Evolutionary conservation across 2,113 vertebrate genomes (phyloP).

Genomic region (Phalacrocorax pelagicus): DNA sequence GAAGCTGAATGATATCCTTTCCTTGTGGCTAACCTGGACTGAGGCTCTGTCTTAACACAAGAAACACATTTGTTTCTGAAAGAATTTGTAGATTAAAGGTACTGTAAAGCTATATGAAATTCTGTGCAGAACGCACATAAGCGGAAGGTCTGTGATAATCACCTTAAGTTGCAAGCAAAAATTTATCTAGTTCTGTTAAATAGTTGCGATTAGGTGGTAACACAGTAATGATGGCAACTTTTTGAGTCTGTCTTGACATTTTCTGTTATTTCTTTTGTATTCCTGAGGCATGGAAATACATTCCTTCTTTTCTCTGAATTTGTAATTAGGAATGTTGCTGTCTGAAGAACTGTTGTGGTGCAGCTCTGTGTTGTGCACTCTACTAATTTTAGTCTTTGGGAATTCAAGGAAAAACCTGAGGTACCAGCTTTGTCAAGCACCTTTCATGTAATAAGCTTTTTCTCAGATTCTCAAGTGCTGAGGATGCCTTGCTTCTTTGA

Average conservation of each 20-base stretch:
- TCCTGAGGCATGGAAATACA: background rate
- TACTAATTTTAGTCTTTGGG: background rate
- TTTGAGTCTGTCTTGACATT: background rate
- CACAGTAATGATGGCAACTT: background rate
- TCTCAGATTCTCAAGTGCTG: background rate
- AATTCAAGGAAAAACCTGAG: background rate
- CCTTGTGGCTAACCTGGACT: background rate
- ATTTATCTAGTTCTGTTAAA: background rate
- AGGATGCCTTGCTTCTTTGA: background rate
- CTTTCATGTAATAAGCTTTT: background rate
- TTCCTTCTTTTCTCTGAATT: background rate
- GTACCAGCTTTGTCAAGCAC: background rate
- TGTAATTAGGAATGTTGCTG: background rate
- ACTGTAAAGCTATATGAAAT: background rate
- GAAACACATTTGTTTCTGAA: background rate
- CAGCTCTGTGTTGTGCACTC: background rate
- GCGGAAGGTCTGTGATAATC: background rate
- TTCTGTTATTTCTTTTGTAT: background rate
- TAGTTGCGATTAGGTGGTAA: background rate
- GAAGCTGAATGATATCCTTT: background rate
- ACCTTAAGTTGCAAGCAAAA: background rate
- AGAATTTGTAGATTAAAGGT: background rate
- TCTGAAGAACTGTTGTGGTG: background rate
- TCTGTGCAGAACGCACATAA: rapidly evolving
- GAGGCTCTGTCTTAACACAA: background rate